Base-by-base conservation (phyloP, 2,113 vertebrate genomes). In the Lota lota region DNA sequence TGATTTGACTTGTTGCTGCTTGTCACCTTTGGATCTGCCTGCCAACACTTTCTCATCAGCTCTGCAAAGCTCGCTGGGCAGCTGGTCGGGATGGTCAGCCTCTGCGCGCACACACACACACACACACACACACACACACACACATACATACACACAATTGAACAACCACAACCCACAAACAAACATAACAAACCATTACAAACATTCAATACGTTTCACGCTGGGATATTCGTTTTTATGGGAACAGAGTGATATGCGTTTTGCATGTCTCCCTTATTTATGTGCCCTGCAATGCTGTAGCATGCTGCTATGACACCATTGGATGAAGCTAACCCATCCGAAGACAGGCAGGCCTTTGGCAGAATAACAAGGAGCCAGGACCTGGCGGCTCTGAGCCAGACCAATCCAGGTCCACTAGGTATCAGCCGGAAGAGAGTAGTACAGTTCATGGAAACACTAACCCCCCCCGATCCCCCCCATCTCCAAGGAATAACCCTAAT, bases 21-120 rank as follows among this genome's bases (percentile, higher is more conserved):
- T 40, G 20, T 76, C 64, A 97, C 97, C 94, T 97, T 99, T 79
- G 97, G 92, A 61, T 99, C 96, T 47, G 95, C 94, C 88, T 94
- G 93, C 97, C 97, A 99, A 85, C 96, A 99, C 3, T 95, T 94
- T 75, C 88, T 94, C 93, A 99, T 94, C 81, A 99, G 88, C 78
- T 97, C 95, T 79, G 96, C 97, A 90, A 99, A 98, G 87, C 97
- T 98, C 87, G 88, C 90, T 61, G 97, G 97, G 88, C 97, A 99
- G 80, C 95, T 95, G 92, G 93, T 97, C 73, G 97, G 97, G 91
- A 99, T 95, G 90, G 97, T 99, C 83, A 98, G 91, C 88, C 97
- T 96, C 97, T 98, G 64, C 12, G 91, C 80, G 60, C 20, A 21
- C 24, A 77, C 1, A 75, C 77, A 64, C 85, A 86, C 72, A 70